Conservation (phyloP, 2,888 invertebrate genomes). For the Calameuta idolon region DNA sequence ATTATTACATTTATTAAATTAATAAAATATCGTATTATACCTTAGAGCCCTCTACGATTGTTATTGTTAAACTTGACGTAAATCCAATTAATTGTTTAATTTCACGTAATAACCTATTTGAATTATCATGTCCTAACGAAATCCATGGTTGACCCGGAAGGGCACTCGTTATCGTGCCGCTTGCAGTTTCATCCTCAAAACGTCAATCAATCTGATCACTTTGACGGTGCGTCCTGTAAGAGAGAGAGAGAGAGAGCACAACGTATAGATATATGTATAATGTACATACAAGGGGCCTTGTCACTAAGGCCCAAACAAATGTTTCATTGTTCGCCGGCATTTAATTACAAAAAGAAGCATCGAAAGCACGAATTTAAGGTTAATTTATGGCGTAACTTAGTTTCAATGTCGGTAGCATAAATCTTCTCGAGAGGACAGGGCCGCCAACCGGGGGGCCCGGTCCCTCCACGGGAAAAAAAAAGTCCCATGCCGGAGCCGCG, state of each 20-base stretch:
- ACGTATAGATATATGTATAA: background rate
- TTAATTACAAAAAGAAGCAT: constrained; percentile 26
- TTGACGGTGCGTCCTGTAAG: background rate
- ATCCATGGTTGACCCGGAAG: background rate
- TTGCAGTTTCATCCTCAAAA: background rate
- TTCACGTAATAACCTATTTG: background rate
- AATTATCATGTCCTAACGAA: background rate
- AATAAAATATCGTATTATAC: constrained; percentile 42
- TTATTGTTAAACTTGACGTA: background rate
- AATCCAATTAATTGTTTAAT: background rate
- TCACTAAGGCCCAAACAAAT: constrained; percentile 23
- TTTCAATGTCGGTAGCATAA: constrained; percentile 48
- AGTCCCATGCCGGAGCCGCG: constrained; percentile 12
- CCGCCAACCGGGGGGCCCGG: background rate
- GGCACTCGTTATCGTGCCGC: background rate
- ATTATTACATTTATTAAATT: constrained; percentile 30
- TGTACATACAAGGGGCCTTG: constrained; percentile 5
- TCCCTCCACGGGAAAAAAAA: constrained; percentile 30
- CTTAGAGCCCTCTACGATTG: background rate
- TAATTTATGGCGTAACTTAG: constrained; percentile 51
- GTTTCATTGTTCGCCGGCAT: constrained; percentile 25
- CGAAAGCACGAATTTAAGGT: constrained; percentile 26
- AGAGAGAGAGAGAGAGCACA: background rate
- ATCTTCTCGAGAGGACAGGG: constrained; percentile 41
- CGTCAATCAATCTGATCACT: constrained; percentile 2